Evolutionary conservation across 2,113 vertebrate species (phyloP), one percentile per base, ranked within the genome.

Genomic region (Siniperca knerii): DNA sequence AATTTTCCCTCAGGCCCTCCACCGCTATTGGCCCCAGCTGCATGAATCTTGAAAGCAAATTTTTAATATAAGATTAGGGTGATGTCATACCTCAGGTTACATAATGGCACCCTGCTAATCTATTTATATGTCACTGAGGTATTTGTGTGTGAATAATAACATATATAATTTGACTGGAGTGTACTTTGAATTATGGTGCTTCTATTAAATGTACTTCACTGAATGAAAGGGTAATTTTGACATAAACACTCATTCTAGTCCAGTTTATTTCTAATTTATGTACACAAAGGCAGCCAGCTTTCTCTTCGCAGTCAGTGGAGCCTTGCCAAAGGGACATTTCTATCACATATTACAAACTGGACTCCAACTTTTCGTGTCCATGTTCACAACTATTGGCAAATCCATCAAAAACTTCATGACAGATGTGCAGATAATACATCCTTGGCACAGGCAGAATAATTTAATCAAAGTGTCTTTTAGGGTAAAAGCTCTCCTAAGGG

Each of bases 71-170:
- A 62, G 65, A 80, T 62, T 58, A 68, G 69, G 66, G 37, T 90
- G 91, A 92, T 77, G 83, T 91, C 90, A 91, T 78, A 77, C 33
- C 42, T 33, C 7, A 3, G 44, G 21, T 88, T 92, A 89, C 57
- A 40, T 86, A 89, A 89, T 62, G 33, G 15, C 44, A 33, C 60
- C 37, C 67, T 40, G 60, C 79, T 87, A n/a, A 16, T 84, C 37
- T 85, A 58, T 75, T 69, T 70, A 75, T 57, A 57, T 65, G 58
- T 60, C 79, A 58, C 33, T 21, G 23, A 70, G 57, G 29, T 8
- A 73, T 57, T 64, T 62, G n/a, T 42, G 54, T 0, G 23, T 87
- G 60, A 79, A 73, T 57, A 52, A 78, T 80, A 21, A 61, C 11
- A 40, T 20, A 20, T 66, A 74, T 68, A 5, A 55, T 72, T 60